Evolutionary conservation across 2,888 invertebrate species (phyloP), one percentile per base, ranked within the genome.

Genomic region (Physocephala rufipes): DNA sequence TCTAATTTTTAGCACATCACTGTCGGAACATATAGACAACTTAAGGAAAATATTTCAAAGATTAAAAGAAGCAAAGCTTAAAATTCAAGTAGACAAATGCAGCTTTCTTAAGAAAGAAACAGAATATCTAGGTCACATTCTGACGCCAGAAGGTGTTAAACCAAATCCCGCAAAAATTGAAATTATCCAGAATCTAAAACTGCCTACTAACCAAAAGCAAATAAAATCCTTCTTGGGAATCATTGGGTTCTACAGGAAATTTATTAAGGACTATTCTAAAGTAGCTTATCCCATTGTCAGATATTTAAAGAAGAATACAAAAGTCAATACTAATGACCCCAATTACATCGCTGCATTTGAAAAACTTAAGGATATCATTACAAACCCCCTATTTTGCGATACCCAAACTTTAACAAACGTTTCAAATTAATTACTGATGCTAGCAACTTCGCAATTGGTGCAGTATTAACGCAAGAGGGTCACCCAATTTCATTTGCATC

Each of bases 401-500:
- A 70, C 24, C 66, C 66, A 1, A 65, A 84, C 67, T 85, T 84
- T 59, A 65, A 70, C 0, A 74, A 79, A 73, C 70, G 73, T 7
- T 83, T 82, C 61, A 64, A 26, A 30, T 3, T 51, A 24, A 21
- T 5, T 26, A 64, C 64, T 7, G 64, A 64, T 26, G 64, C 51
- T 16, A 65, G 65, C 12, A n/a, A 64, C 49, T 64, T 51, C 3
- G 64, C 64, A 51, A 26, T 64, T n/a, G 64, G 51, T 16, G 26
- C 51, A 2, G 74, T 24, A 26, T 82, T 28, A 79, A 79, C 5
- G 79, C 81, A 1, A 71, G 58, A 64, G 28, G 75, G 78, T 72
- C 26, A n/a, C 28, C 80, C 80, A 2, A 71, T 82, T 16, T 76
- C 76, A 36, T 80, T 75, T 68, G 74, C 80, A 2, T 80, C 80